These are phyloP conservation scores for Salticus scenicus DNA, from an alignment of 2,888 invertebrate genomes.

Conservation along the genomic window DNA sequence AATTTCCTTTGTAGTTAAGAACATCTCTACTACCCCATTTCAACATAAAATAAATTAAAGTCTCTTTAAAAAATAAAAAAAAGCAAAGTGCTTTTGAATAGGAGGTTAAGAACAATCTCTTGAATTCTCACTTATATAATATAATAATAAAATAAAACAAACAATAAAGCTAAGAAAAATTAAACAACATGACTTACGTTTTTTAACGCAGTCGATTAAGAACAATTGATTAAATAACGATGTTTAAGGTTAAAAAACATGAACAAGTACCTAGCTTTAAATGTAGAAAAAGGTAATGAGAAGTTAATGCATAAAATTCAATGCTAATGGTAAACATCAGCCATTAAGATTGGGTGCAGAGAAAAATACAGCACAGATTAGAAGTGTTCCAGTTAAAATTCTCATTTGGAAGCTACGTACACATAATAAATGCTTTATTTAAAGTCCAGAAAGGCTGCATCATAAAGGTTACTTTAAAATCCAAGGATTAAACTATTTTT, in stretches of 20 bases:
- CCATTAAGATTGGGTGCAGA: constrained; percentile 62
- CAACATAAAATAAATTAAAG: constrained; percentile 27
- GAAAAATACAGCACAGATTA: constrained; percentile 62
- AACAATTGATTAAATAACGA: constrained; percentile 67
- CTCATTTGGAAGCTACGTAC: constrained; percentile 57
- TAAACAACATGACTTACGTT: constrained; percentile 49
- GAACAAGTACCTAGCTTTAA: constrained; percentile 63
- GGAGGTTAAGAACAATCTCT: constrained; percentile 63
- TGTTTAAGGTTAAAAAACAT: constrained; percentile 68
- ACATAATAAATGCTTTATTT: constrained; percentile 66
- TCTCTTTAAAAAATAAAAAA: constrained; percentile 55
- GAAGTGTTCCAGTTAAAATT: constrained; percentile 68
- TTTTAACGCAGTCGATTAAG: constrained; percentile 64
- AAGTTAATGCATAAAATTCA: constrained; percentile 65
- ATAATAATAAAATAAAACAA: too few relatives aligned
- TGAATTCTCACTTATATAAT: constrained; percentile 24
- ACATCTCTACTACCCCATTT: constrained; percentile 52
- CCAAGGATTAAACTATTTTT: constrained; percentile 65
- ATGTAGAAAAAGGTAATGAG: constrained; percentile 65
- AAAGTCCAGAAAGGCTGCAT: constrained; percentile 69
- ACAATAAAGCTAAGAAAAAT: constrained; percentile 52
- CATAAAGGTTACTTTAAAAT: constrained; percentile 68
- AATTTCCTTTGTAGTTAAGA: constrained; percentile 58
- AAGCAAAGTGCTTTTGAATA: constrained; percentile 52
- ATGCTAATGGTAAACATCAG: constrained; percentile 63